phyloP scores from a whole-genome alignment of 1,140 invertebrate species.

The Drosophila bocki region DNA sequence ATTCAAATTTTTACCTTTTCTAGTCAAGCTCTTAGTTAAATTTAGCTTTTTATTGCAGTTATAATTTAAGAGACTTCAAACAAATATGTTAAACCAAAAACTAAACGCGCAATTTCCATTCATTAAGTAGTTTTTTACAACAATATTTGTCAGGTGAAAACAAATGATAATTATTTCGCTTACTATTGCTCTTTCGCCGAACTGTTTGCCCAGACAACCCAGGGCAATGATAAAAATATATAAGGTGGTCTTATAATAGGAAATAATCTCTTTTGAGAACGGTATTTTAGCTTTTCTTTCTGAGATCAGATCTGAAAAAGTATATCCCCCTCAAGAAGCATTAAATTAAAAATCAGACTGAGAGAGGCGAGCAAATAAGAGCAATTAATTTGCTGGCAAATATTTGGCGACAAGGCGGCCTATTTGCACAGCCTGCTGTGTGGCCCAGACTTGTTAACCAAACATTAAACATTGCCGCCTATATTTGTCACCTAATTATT shows the following conservation, averaged over 20 bases:
- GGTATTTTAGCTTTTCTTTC: not conserved
- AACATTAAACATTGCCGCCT: slow-evolving; percentile 52
- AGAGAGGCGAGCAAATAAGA: slow-evolving; percentile 33
- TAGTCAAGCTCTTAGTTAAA: too few relatives aligned
- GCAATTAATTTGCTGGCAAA: slow-evolving; percentile 60
- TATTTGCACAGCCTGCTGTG: slow-evolving; percentile 47
- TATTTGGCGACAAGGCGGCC: slow-evolving; percentile 28
- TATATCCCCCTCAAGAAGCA: too few relatives aligned
- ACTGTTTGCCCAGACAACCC: slow-evolving; percentile 23
- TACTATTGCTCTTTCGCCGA: slow-evolving; percentile 4
- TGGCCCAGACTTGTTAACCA: slow-evolving; percentile 63
- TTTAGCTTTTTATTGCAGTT: not conserved
- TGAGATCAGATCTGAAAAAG: too few relatives aligned
- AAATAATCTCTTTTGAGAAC: not conserved
- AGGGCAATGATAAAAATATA: not conserved
- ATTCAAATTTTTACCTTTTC: too few relatives aligned
- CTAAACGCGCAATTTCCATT: slow-evolving; percentile 10
- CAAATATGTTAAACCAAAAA: not conserved
- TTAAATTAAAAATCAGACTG: slow-evolving; percentile 13
- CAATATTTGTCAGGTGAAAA: slow-evolving; percentile 18
- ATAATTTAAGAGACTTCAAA: not conserved
- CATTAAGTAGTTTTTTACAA: slow-evolving; percentile 21
- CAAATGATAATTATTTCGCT: slow-evolving; percentile 24
- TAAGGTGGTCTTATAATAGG: not conserved
- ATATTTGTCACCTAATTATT: slow-evolving; percentile 44